Base-by-base conservation (phyloP, 2,113 vertebrate species). In the Tyto alba region DNA sequence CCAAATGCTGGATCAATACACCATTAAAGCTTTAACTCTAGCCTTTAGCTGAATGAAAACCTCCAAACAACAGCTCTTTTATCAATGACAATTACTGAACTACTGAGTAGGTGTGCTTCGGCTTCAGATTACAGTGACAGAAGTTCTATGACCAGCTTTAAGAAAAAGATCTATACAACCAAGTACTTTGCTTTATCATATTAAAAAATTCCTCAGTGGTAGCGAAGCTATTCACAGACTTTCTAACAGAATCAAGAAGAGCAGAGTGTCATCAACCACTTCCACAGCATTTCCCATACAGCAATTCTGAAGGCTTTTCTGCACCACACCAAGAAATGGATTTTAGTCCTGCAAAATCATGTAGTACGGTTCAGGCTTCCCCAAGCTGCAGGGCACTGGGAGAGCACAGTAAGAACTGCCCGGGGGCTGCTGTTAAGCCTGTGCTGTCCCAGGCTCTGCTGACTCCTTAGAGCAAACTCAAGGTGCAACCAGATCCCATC, bases 1-100 rank as follows among this genome's bases (percentile, higher is more conserved):
- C 69, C 66, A 75, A 81, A 66, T 17, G 22, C 11, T 79, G 71
- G 77, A 79, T 89, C 89, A 89, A 85, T 92, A 85, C 45, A 43
- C 92, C 55, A 45, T 80, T 77, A 92, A 80, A 91, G 79, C 57
- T 81, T 62, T 56, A 90, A 75, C 62, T 67, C 43, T 1, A 5
- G 36, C 68, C 41, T 85, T 57, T 32, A 53, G 66, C 53, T 66
- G 84, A 94, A 79, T 19, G 59, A 78, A 48, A 45, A 66, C 26
- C 89, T 87, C 80, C 32, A 2, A 62, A 84, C 43, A 77, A 1
- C 45, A 40, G 69, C 69, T 89, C 80, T 89, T 76, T 69, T 50
- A 64, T 52, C 77, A 75, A 11, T 21, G 52, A 19, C 63, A 40
- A 2, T 60, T 64, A 40, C 34, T 71, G 15, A 56, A 29, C 30